Evolutionary conservation across 2,113 vertebrate species (phyloP).

Genomic region (Cololabis saira): DNA sequence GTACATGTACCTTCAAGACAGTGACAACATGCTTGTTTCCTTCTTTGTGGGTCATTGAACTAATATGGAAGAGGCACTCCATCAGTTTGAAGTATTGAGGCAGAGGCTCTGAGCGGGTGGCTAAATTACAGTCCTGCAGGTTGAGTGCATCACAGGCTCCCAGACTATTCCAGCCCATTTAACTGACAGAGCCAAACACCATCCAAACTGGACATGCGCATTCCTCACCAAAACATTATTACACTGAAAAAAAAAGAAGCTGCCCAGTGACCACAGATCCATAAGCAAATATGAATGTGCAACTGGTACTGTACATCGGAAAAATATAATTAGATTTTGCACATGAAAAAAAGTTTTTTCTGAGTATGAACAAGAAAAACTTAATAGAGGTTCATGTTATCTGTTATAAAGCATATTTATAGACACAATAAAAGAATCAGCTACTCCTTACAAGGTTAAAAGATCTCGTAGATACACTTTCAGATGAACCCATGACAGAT

Average conservation of each 20-base stretch:
- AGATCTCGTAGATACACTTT: no score
- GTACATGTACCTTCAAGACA: slow-evolving; percentile 4
- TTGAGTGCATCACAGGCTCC: slow-evolving; percentile 47
- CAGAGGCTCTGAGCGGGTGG: slow-evolving; percentile 37
- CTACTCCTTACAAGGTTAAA: no score
- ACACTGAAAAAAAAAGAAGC: neutral
- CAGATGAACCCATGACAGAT: no score
- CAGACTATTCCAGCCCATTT: slow-evolving; percentile 56
- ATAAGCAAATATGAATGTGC: slow-evolving; percentile 6
- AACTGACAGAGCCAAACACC: slow-evolving; percentile 30
- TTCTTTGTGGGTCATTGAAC: slow-evolving; percentile 36
- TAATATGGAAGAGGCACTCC: slow-evolving; percentile 45
- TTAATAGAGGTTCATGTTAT: no score
- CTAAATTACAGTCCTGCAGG: slow-evolving; percentile 67
- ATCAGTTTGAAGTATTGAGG: slow-evolving; percentile 62
- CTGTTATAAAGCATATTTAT: no score
- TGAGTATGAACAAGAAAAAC: no score
- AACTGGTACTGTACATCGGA: no score
- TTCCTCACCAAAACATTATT: slow-evolving; percentile 24
- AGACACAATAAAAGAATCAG: no score
- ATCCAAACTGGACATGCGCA: slow-evolving; percentile 5
- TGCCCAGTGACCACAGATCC: neutral
- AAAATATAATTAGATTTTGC: no score
- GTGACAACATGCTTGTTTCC: slow-evolving; percentile 30
- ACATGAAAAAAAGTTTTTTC: no score